Base-by-base conservation (phyloP, 2,888 invertebrate genomes). In the Drosophila sordidula region DNA sequence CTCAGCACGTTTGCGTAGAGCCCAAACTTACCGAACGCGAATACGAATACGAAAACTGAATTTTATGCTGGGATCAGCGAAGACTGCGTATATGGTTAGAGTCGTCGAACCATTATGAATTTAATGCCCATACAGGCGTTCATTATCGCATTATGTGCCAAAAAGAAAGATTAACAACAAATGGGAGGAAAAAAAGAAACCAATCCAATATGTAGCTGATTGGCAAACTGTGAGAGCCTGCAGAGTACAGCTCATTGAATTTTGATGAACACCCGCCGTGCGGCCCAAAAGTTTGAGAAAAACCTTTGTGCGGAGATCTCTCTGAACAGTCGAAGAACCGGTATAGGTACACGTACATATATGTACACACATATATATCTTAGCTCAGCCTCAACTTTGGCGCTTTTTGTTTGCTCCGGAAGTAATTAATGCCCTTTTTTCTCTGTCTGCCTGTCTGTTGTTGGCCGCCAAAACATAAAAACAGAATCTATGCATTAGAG, bases 251-350 rank as follows among this genome's bases (percentile, higher is more conserved):
- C 79, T 76, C 69, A 80, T 88, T 85, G 87, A 84, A 80, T 88
- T 73, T 72, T 80, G 88, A 83, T 86, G 84, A 88, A 80, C 85
- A 75, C 85, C 85, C 85, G 85, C 86, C 75, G 84, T 47, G 75
- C 57, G 54, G 25, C 29, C 14, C 45, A 34, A 26, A 50, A 11
- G 46, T 42, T 50, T 77, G 64, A 67, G 75, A 75, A 73, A 81
- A 79, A 64, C 63, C 75, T 71, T 75, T 71, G 42, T 51, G 26
- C 41, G 8, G 49, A 32, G 71, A 44, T 41, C 29, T 55, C 34
- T 42, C 22, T 4, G 22, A 3, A 3, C 22, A 22, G 0, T 22
- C 32, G 47, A 32, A 52, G 67, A 85, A 84, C 80, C 86, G 83
- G 86, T 83, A 63, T 56, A 25, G 47, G 51, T 11, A 46, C 18